phyloP scores from a whole-genome alignment of 2,888 invertebrate genomes.

The Conops quadrifasciatus region DNA sequence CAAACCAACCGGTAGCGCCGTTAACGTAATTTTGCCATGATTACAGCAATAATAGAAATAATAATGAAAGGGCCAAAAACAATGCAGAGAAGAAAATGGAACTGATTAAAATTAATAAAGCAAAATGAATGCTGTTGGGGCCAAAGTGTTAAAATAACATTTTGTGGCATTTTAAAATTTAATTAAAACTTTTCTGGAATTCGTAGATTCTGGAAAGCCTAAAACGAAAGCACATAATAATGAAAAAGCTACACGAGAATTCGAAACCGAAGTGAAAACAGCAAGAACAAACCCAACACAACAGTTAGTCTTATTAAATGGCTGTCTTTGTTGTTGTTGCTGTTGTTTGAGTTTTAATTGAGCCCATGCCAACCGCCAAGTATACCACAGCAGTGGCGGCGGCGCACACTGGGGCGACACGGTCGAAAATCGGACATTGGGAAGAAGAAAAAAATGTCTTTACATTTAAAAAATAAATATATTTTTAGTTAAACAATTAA shows the following conservation, averaged over 20 bases:
- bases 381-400: not conserved
- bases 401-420: too few relatives aligned
- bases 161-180: slow-evolving; percentile 21
- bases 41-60: not conserved
- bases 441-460: too few relatives aligned
- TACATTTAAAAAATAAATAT: too few relatives aligned
- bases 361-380: not conserved
- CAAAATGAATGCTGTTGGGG: not conserved
- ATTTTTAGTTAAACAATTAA: too few relatives aligned
- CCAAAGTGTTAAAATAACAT: slow-evolving; percentile 9
- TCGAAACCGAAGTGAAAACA: not conserved
- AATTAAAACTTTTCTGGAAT: slow-evolving; percentile 5
- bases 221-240: not conserved
- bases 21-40: too few relatives aligned
- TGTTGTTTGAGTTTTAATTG: not conserved
- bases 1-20: not conserved
- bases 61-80: not conserved
- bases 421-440: too few relatives aligned
- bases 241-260: not conserved
- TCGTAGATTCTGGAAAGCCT: not conserved
- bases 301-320: not conserved
- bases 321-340: not conserved
- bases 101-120: slow-evolving; percentile 16
- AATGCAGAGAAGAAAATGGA: not conserved
- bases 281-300: not conserved